These are phyloP conservation scores for Pocillopora meandrina DNA, from an alignment of 92 coral and sea anemone genomes.

Conservation along the genomic window DNA sequence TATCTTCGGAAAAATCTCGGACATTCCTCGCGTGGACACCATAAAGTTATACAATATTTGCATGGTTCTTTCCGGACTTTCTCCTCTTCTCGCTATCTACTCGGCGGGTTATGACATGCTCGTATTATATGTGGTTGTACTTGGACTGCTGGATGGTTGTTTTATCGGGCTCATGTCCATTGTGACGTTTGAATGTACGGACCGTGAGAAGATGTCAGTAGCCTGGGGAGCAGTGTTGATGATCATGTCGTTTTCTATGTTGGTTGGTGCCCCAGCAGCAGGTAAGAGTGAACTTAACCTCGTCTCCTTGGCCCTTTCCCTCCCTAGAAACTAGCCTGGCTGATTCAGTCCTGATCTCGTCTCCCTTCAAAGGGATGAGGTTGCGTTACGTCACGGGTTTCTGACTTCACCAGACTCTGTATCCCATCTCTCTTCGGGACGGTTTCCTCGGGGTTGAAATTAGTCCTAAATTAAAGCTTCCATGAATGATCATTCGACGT, in stretches of 20 bases:
- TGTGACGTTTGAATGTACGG: conserved; percentile 90
- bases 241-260: conserved; percentile 89
- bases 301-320: too few relatives aligned
- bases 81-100: conserved; percentile 72
- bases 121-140: conserved; percentile 76
- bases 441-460: too few relatives aligned
- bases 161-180: conserved; percentile 97
- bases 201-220: conserved; percentile 77
- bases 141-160: conserved; percentile 94
- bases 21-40: conserved; percentile 68
- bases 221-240: conserved; percentile 97
- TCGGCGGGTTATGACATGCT: conserved; percentile 80
- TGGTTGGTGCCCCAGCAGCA: conserved; percentile 93
- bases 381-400: too few relatives aligned
- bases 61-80: conserved; percentile 87
- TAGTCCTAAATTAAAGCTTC: too few relatives aligned
- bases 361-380: too few relatives aligned
- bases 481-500: too few relatives aligned
- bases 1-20: conserved; percentile 86
- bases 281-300: conserved; percentile 52
- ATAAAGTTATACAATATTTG: conserved; percentile 67
- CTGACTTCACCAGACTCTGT: too few relatives aligned
- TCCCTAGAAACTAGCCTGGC: too few relatives aligned
- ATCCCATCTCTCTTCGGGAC: too few relatives aligned
- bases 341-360: too few relatives aligned